Evolutionary conservation across 1,140 invertebrate species (phyloP).

Genomic region (Bombus waltoni): DNA sequence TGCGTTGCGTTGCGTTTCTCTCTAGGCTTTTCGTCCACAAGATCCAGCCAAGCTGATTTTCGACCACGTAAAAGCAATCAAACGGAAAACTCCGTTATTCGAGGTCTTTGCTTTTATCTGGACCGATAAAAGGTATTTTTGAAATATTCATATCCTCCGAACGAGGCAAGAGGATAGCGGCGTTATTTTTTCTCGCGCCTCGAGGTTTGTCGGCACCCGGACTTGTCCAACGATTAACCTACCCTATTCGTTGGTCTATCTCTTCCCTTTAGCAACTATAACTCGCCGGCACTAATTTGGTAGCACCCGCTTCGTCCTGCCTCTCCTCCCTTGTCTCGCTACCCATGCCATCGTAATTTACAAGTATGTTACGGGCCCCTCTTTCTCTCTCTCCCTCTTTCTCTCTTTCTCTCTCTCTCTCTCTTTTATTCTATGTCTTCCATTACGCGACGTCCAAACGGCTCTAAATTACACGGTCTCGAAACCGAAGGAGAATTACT

Average conservation of each 20-base stretch:
- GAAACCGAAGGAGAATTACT: conserved; percentile 49
- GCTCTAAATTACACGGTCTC: conserved; percentile 65
- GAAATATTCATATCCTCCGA: neutral
- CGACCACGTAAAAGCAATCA: neutral
- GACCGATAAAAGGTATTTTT: neutral
- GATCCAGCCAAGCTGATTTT: neutral
- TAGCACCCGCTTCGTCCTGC: neutral
- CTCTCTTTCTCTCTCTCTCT: neutral
- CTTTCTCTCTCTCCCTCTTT: neutral
- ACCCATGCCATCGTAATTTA: neutral
- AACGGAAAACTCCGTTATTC: neutral
- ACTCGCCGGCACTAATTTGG: conserved; percentile 43
- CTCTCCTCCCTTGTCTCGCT: neutral
- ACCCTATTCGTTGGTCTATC: neutral
- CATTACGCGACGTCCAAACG: conserved; percentile 57
- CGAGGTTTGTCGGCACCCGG: neutral
- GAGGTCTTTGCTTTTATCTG: neutral
- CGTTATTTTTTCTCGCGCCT: neutral
- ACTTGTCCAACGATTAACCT: conserved; percentile 18
- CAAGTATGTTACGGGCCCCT: conserved; percentile 28
- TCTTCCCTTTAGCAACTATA: conserved; percentile 24
- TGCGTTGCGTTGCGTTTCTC: no score
- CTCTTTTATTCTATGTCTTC: conserved; percentile 8
- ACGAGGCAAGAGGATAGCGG: neutral
- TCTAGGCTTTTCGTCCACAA: neutral